Evolutionary conservation across 1,140 invertebrate genomes (phyloP).

Genomic region (Uloborus diversus): DNA sequence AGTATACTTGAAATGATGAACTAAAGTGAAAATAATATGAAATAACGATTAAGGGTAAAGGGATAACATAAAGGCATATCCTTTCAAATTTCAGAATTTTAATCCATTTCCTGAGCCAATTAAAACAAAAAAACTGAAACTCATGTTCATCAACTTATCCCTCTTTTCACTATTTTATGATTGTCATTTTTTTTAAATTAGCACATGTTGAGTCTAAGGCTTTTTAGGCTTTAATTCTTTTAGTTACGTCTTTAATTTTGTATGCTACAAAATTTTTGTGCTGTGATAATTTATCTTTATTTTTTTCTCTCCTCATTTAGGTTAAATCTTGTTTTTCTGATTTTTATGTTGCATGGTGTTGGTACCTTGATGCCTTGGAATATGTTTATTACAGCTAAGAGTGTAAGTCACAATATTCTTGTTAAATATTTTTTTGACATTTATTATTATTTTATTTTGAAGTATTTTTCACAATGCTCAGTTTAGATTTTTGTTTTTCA

Average conservation of each 20-base stretch:
- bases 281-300: not conserved
- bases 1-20: too few species aligned
- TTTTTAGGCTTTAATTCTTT: too few species aligned
- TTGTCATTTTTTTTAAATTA: too few species aligned
- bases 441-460: not conserved
- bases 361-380: slow-evolving; percentile 98
- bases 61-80: too few species aligned
- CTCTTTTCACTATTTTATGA: too few species aligned
- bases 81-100: too few species aligned
- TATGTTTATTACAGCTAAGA: slow-evolving; percentile 97
- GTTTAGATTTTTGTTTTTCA: not conserved
- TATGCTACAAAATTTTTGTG: not conserved
- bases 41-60: too few species aligned
- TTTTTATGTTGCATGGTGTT: slow-evolving; percentile 93
- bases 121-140: too few species aligned
- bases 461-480: not conserved
- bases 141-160: too few species aligned
- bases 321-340: slow-evolving; percentile 86
- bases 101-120: too few species aligned
- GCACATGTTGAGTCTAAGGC: too few species aligned
- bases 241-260: not conserved
- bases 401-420: slow-evolving; percentile 71
- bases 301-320: slow-evolving; percentile 66
- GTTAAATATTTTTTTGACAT: not conserved
- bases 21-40: too few species aligned